Percentiles rank a stretch among this genome's conserved stretches.
Evolutionary conservation across 2,797 vertebrate genomes (phyloP).

Genomic region (Xiphophorus birchmanni): DNA sequence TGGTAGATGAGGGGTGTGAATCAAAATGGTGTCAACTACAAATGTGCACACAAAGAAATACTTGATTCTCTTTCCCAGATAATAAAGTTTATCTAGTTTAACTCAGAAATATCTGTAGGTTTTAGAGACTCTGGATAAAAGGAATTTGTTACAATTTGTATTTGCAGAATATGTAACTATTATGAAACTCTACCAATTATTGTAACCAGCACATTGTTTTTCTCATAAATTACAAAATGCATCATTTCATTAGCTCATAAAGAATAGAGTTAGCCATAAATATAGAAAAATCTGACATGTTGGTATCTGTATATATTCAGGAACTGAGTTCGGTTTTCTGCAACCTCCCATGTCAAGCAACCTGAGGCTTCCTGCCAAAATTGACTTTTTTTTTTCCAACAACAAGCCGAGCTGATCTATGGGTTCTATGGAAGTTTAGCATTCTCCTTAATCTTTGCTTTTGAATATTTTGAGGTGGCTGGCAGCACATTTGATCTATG

Average conservation of each 20-base stretch:
- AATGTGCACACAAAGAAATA: background rate
- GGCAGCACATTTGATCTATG: constrained; percentile 19
- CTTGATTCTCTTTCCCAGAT: background rate
- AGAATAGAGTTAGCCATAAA: background rate
- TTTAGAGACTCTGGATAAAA: background rate
- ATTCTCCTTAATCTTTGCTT: constrained; percentile 42
- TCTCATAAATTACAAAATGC: background rate
- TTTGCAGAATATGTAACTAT: background rate
- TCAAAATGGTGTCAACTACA: background rate
- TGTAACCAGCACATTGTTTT: background rate
- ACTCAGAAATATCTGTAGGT: too few species aligned
- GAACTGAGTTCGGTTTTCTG: constrained; percentile 3
- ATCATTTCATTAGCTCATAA: background rate
- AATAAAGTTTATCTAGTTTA: background rate
- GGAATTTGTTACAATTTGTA: background rate
- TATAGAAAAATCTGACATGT: background rate
- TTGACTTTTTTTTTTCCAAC: constrained; percentile 21
- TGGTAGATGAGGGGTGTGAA: background rate
- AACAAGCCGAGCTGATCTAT: constrained; percentile 36
- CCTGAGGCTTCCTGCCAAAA: constrained; percentile 8
- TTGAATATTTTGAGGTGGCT: constrained; percentile 34
- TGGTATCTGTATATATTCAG: background rate
- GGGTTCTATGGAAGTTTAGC: constrained; percentile 18
- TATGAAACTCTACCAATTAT: background rate
- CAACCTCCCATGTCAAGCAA: constrained; percentile 17